Evolutionary conservation across 2,113 vertebrate genomes (phyloP), one percentile per base, ranked within the genome.

Genomic region (Laterallus jamaicensis): DNA sequence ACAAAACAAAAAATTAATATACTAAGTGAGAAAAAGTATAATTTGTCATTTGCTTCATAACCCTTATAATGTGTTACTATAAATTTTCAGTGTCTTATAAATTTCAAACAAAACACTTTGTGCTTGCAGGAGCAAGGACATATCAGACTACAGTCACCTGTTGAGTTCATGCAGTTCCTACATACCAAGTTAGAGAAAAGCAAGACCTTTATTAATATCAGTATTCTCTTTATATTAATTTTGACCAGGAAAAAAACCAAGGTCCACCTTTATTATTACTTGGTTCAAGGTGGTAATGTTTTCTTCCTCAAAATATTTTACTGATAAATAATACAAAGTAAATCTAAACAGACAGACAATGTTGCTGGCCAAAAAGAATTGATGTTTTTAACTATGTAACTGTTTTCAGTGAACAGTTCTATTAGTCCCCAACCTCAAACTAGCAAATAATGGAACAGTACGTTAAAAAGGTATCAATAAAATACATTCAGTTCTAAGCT

Each of bases 1-100:
- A 77, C 15, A 96, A 96, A 98, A 95, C 78, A 97, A 59, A 82
- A 87, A 67, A 94, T 97, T 96, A 98, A 93, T 92, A 93, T 50
- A 66, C 59, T 75, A 40, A 67, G 69, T 17, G 54, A 6, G 42
- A 50, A 75, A n/a, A 86, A 66, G 28, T 21, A 37, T 10, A 14
- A 79, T 62, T 69, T 73, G 20, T 50, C n/a, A 31, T 87, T 91
- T 81, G 35, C 12, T 80, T 93, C 35, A 68, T 9, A 66, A 69
- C 22, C 18, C 39, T 88, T 69, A 84, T 9, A 70, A 58, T 5
- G 10, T 0, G 0, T 49, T 49, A 68, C 5, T 7, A 8, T 69
- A 77, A 50, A 37, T 62, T 54, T 83, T 59, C 70, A 82, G n/a
- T 62, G 40, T 31, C 44, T 49, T 29, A 0, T 35, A 62, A 85